phyloP scores from a whole-genome alignment of 1,140 invertebrate genomes.

The Drosophila tani region DNA sequence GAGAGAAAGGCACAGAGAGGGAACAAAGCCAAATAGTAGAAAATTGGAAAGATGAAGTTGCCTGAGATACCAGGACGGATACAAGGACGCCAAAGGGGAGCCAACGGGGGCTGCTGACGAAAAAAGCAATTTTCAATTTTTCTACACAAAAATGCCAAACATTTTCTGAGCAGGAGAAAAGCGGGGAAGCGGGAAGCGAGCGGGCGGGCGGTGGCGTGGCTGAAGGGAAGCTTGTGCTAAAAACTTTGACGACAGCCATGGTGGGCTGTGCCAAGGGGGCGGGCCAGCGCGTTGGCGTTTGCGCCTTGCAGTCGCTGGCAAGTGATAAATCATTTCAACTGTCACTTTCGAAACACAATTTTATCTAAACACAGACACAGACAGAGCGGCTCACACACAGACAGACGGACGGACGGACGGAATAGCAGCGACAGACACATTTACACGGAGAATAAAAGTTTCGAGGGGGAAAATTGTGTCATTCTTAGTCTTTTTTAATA shows the following conservation, averaged over 20 bases:
- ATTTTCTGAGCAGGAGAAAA: conserved; percentile 25
- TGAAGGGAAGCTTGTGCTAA: conserved; percentile 62
- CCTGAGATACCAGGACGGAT: conserved; percentile 68
- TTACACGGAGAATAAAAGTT: conserved; percentile 25
- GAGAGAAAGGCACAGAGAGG: neutral
- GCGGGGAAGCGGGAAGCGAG: neutral
- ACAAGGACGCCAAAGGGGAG: conserved; percentile 15
- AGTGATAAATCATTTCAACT: conserved; percentile 85
- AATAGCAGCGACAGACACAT: conserved; percentile 29
- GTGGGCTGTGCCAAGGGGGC: conserved; percentile 4
- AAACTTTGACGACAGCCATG: conserved; percentile 75
- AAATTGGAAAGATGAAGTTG: conserved; percentile 84
- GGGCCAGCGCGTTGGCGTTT: conserved; percentile 52
- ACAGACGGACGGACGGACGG: conserved; percentile 7
- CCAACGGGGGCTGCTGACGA: conserved; percentile 38
- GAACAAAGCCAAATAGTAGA: conserved; percentile 82
- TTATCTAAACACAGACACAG: conserved; percentile 81
- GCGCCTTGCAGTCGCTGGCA: conserved; percentile 77
- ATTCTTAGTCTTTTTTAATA: neutral
- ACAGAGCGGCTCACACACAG: conserved; percentile 35
- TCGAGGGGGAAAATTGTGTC: neutral
- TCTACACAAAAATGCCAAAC: conserved; percentile 78
- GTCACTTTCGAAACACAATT: conserved; percentile 85
- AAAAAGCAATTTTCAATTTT: conserved; percentile 84
- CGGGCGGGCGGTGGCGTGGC: neutral